These are phyloP conservation scores for Drosophila virilis DNA, from an alignment of 1,140 invertebrate genomes.

Conservation along the genomic window DNA sequence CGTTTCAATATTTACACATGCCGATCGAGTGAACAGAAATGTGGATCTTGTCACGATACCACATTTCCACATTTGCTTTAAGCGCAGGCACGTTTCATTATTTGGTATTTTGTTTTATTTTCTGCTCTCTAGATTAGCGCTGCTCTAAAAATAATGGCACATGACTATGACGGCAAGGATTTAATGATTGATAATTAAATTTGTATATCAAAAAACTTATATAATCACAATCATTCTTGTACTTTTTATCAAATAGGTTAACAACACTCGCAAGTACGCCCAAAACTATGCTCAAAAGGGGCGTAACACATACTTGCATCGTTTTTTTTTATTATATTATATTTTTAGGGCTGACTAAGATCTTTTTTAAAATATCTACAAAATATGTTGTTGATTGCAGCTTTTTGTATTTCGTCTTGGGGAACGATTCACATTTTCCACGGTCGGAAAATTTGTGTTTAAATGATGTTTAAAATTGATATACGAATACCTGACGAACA, in stretches of 20 bases:
- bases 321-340: neutral
- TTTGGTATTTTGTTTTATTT: neutral
- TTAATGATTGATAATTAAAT: constrained; percentile 23
- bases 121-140: constrained; percentile 1
- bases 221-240: no score
- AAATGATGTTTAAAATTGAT: no score
- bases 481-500: no score
- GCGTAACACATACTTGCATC: constrained; percentile 4
- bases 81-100: constrained; percentile 3
- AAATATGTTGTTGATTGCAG: no score
- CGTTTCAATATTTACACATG: constrained; percentile 43
- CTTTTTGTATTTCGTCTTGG: no score
- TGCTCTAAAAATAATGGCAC: constrained; percentile 18
- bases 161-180: neutral
- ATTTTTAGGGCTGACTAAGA: neutral
- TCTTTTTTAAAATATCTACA: no score
- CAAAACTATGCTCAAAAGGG: neutral
- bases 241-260: neutral
- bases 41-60: constrained; percentile 53
- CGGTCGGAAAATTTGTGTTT: no score
- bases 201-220: neutral
- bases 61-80: neutral
- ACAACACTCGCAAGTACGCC: neutral
- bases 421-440: no score
- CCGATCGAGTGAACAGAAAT: constrained; percentile 40